Base-by-base conservation (phyloP, 1,140 invertebrate genomes). In the Dreissena rostriformis region DNA sequence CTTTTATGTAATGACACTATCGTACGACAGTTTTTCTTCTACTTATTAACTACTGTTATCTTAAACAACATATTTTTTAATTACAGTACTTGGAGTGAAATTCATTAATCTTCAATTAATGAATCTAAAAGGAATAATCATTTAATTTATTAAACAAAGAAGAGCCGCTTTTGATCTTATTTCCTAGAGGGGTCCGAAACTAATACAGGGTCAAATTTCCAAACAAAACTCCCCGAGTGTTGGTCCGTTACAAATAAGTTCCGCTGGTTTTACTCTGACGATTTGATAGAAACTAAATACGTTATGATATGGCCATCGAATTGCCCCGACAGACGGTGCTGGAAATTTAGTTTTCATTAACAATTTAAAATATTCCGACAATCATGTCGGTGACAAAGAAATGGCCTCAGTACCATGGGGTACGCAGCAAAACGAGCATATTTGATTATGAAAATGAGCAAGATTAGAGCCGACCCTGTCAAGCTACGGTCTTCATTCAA, bases 361-460 rank as follows among this genome's bases (percentile, higher is more conserved):
- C 73, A 83, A 76, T 51, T 83, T 83, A 28, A 75, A 83, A 76
- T 83, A 83, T 77, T 83, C 82, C 49, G 19, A 51, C 82, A 11
- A 76, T 76, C 82, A 76, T 12, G 10, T 14, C 55, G 72, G 70
- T 76, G 82, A 83, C 82, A 83, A 83, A 83, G 77, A 83, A 83
- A 83, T 51, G 73, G 49, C 67, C 51, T 26, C 61, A 68, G 77
- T 83, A 61, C 70, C 70, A 82, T 82, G 66, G 80, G 73, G 72
- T 77, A 24, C 26, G 65, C 68, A 76, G 75, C 66, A 61, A 76
- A 76, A 83, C 71, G 73, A 83, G 82, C 82, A 83, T 83, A 83
- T 83, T 83, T 83, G 66, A 83, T 83, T 83, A 76, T 83, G 82
- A 83, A 83, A 83, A 83, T 83, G 65, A 77, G 70, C 0, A 51